A percentile compares a stretch with the other conserved stretches of the same genome.
phyloP scores from a whole-genome alignment of 2,113 vertebrate genomes.

The Sylvietta virens region DNA sequence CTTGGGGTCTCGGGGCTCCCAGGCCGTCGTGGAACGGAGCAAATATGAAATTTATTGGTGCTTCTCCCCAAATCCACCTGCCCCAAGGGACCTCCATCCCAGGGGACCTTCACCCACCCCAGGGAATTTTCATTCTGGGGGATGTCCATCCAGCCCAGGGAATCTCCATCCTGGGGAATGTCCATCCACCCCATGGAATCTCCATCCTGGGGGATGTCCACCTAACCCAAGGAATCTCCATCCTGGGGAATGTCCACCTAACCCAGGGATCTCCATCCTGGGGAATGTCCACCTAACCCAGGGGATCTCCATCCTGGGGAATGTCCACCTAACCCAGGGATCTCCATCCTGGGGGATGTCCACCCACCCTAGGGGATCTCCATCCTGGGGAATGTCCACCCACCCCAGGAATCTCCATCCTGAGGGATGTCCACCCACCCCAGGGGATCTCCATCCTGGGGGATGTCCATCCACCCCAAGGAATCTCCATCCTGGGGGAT shows the following conservation, averaged over 20 bases:
- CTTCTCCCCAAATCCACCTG: background rate
- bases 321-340: rapidly evolving
- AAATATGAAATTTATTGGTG: background rate
- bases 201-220: background rate
- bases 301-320: background rate
- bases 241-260: too few species aligned
- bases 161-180: background rate
- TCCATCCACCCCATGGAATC: too few species aligned
- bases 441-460: background rate
- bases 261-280: background rate
- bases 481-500: too few species aligned
- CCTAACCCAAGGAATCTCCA: too few species aligned
- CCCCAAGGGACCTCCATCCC: background rate
- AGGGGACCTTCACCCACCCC: rapidly evolving
- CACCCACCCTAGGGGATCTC: background rate
- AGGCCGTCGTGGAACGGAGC: rapidly evolving
- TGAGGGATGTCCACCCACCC: background rate
- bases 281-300: background rate
- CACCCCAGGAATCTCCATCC: rapidly evolving
- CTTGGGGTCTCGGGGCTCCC: background rate
- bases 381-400: rapidly evolving
- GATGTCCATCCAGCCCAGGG: rapidly evolving
- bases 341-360: background rate
- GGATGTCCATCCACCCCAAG: rapidly evolving
- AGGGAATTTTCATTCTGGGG: background rate